Evolutionary conservation across 1,140 invertebrate species (phyloP).

Genomic region (Bombus turneri): DNA sequence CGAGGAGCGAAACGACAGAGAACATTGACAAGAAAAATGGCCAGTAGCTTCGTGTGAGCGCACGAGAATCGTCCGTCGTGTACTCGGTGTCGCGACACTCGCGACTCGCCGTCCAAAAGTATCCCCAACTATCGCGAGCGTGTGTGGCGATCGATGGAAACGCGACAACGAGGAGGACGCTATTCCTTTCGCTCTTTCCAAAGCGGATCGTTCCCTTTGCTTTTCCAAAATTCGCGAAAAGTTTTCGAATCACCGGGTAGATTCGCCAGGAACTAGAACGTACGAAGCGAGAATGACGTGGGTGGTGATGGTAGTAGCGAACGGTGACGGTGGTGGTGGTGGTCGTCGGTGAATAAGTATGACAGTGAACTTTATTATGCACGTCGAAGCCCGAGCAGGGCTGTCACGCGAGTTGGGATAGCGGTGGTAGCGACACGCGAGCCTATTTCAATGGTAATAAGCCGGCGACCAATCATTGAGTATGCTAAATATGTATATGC

Average conservation of each 20-base stretch:
- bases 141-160: too few species aligned
- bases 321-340: neutral
- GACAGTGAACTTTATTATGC: slow-evolving; percentile 71
- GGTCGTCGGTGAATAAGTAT: slow-evolving; percentile 58
- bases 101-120: too few species aligned
- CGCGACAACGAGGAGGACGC: too few species aligned
- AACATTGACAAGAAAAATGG: slow-evolving; percentile 18
- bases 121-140: too few species aligned
- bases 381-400: slow-evolving; percentile 59
- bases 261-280: neutral
- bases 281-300: neutral
- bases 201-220: too few species aligned
- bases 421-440: slow-evolving; percentile 57
- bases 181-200: neutral
- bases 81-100: neutral
- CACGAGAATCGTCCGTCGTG: neutral
- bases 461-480: slow-evolving; percentile 66
- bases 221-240: neutral
- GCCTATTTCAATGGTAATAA: slow-evolving; percentile 75
- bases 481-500: slow-evolving; percentile 70
- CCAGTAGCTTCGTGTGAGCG: neutral
- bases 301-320: neutral
- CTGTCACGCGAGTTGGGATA: slow-evolving; percentile 66
- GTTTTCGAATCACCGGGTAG: neutral
- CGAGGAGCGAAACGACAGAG: neutral